Base-by-base conservation (phyloP, 2,888 invertebrate species). In the Serrognathus titanus region DNA sequence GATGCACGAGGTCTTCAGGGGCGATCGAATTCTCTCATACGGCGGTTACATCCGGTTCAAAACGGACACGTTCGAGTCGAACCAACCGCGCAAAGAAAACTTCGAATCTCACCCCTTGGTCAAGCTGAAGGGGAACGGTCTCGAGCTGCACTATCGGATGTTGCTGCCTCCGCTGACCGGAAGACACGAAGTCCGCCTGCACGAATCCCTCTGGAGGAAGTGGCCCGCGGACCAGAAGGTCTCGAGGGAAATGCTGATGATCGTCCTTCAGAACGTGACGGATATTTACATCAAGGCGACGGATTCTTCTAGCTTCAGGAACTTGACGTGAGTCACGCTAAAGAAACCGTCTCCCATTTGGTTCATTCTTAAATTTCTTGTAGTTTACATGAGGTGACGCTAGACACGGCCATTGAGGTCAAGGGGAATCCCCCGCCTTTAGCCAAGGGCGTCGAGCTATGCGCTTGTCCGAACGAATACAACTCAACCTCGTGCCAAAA, bases 401-500 rank as follows among this genome's bases (percentile, higher is more conserved):
- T 96, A 74, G 94, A 95, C 75, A 88, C 89, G 2, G 94, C 92
- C 0, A 84, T 89, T 35, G 83, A 87, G 45, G 83, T 86, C 1
- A 81, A 83, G 46, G 86, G 84, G 36, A 83, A 84, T 9, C 85
- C 84, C 0, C 86, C 83, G 60, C 85, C 85, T n/a, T 72, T 84
- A 41, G 91, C 93, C 0, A 83, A 83, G 35, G 91, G 94, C 0
- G 87, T 97, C 2, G 97, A 97, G 77, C 81, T 88, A 57, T 97
- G 97, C 75, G 83, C 84, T 47, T 97, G 97, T 71, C 90, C 94
- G 0, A 79, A 81, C 0, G 83, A 74, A 64, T 97, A 94, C 79
- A 84, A 87, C 61, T 91, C 93, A 0, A 83, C 88, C 0, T 97
- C 97, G 0, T 98, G 98, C 76, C 97, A 97, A 79, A 87, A 89